A percentile compares a stretch with the other conserved stretches of the same genome.
Conservation (phyloP, 2,113 vertebrate genomes). For the Sapayoa aenigma region DNA sequence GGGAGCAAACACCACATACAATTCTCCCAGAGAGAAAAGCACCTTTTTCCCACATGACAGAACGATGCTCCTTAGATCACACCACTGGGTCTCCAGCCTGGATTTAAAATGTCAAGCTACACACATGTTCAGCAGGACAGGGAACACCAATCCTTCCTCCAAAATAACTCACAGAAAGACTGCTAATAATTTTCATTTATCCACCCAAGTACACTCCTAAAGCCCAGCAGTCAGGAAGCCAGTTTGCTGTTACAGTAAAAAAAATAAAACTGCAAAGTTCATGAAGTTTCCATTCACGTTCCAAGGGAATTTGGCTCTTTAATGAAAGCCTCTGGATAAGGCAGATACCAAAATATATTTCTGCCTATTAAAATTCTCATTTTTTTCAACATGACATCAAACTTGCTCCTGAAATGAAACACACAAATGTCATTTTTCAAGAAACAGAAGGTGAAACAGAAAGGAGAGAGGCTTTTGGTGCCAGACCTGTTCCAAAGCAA, state of each 20-base stretch:
- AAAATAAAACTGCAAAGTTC: not conserved
- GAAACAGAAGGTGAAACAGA: not conserved
- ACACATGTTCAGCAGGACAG: not conserved
- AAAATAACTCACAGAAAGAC: not conserved
- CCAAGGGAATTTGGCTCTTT: not conserved
- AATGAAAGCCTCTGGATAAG: not conserved
- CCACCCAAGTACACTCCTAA: not conserved
- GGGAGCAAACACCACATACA: not conserved
- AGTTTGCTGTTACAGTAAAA: not conserved
- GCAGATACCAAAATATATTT: not conserved
- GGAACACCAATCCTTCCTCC: not conserved
- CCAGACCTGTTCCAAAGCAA: not conserved
- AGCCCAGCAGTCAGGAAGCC: not conserved
- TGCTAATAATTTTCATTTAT: not conserved
- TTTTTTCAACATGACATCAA: not conserved
- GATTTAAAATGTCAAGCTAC: not conserved
- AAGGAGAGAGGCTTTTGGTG: not conserved
- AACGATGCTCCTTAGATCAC: not conserved
- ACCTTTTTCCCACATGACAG: not conserved
- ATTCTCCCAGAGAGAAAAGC: not conserved
- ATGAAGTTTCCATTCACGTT: not conserved
- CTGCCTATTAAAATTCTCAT: not conserved
- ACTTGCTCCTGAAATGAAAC: not conserved
- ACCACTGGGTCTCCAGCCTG: accelerated
- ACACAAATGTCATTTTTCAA: not conserved